phyloP scores from a whole-genome alignment of 2,888 invertebrate genomes.

The Silvanus unidentatus region DNA sequence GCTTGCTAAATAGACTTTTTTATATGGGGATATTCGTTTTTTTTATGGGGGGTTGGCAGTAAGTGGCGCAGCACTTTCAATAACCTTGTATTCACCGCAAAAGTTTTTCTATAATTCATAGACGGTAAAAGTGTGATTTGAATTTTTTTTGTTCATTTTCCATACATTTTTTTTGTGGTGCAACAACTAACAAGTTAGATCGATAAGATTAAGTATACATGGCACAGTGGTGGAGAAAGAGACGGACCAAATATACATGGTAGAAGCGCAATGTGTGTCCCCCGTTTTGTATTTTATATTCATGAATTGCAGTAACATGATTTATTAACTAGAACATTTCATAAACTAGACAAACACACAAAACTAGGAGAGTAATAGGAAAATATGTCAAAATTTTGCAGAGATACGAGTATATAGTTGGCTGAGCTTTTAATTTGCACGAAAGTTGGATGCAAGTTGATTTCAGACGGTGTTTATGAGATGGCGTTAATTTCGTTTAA shows the following conservation, averaged over 20 bases:
- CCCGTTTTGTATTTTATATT: slow-evolving; percentile 10
- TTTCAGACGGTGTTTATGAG: no score
- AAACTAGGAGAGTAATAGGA: not conserved
- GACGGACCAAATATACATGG: no score
- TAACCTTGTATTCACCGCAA: no score
- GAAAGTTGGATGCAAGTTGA: no score
- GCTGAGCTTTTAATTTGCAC: no score
- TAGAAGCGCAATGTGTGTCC: slow-evolving; percentile 7
- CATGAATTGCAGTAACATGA: slow-evolving; percentile 10
- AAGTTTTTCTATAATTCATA: no score
- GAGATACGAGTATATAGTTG: no score
- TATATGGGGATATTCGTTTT: no score
- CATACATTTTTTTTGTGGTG: not conserved
- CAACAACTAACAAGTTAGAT: slow-evolving; percentile 9
- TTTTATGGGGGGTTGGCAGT: no score
- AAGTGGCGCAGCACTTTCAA: no score
- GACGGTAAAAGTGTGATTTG: no score
- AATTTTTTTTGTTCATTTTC: not conserved
- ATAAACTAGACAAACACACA: slow-evolving; percentile 3
- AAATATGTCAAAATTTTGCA: no score
- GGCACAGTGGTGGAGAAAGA: not conserved
- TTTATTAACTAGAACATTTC: slow-evolving; percentile 11
- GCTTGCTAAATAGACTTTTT: not conserved
- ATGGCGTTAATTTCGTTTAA: not conserved
- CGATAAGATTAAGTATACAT: slow-evolving; percentile 10